Evolutionary conservation across 2,797 vertebrate genomes (phyloP), one percentile per base, ranked within the genome.

Genomic region (Toxotes lorentzi): DNA sequence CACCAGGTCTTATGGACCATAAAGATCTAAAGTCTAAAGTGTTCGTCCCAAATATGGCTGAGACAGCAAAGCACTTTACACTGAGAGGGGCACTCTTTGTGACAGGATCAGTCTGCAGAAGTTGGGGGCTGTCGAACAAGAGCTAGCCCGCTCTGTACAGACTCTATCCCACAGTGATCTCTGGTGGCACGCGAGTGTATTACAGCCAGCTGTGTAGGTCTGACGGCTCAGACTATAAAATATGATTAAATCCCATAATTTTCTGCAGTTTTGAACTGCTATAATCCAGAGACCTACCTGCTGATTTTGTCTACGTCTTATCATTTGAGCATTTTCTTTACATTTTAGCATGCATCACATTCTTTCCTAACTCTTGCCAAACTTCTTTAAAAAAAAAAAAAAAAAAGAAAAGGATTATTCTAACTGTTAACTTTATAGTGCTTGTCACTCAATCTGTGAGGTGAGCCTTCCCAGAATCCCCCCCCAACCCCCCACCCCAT

Each of bases 41-140:
- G 79, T 86, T 83, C 64, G 90, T 90, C 81, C 79, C 79, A 90
- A 88, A 92, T 79, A 87, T 88, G 92, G 90, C 93, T 91, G 90
- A 92, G 92, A 90, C 89, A 90, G 93, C 88, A 86, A 92, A 93
- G 91, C 92, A 93, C 92, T 94, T 94, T 92, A 91, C 84, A 82
- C 83, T 68, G 85, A 85, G 69, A 81, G 63, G 64, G 85, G 57
- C 38, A 32, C 79, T 68, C 58, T 75, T 69, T 69, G 79, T 67
- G 79, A 63, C 30, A n/a, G 68, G 57, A 60, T 73, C 59, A 50
- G 82, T 78, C 51, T 81, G 69, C 63, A 53, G 75, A 63, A 23
- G 6, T 24, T 16, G 47, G 58, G 4, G 10, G 27, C 34, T 16
- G 63, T 57, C 30, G 1, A 30, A 59, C 35, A 5, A 63, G 58